Evolutionary conservation across 2,888 invertebrate genomes (phyloP), one percentile per base, ranked within the genome.

Genomic region (Saturnia japonica): DNA sequence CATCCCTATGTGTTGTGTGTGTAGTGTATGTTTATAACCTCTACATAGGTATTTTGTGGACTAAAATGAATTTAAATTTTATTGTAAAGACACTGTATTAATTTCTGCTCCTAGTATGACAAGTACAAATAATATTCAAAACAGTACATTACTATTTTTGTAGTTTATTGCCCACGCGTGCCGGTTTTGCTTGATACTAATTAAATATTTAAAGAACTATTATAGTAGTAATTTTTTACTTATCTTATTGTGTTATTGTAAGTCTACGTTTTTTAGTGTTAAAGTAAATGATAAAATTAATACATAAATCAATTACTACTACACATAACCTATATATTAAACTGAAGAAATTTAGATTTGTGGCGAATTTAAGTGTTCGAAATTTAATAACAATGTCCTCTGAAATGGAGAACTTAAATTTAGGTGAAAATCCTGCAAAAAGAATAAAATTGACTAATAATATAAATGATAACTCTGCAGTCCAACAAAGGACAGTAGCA

Each of bases 401-500:
- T 70, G 80, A 81, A 14, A 71, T 68, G 75, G 80, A 80, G 74
- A 84, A 86, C 76, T 77, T 77, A 4, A 77, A 75, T 75, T 76
- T 85, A 67, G 84, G 87, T 70, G 83, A 82, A 71, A 74, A 76
- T 68, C 88, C 90, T 0, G 78, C 80, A 0, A 93, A 93, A 79
- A 93, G 88, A 83, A 78, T 89, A 0, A 91, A 88, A 80, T 45
- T 88, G 47, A 74, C 73, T 6, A 76, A 71, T 74, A 78, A 80
- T 70, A 72, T 71, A 45, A 54, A 9, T 54, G 74, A 73, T 6
- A 72, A 69, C 67, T 54, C 70, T 67, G 72, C 28, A 42, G 60
- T 72, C n/a, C 70, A 77, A 42, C 81, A 77, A 72, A 90, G 94
- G 75, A 94, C 93, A 72, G 93, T 94, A 16, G 90, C 87, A 4